phyloP scores from a whole-genome alignment of 2,797 vertebrate species.

The Ceryle rudis region DNA sequence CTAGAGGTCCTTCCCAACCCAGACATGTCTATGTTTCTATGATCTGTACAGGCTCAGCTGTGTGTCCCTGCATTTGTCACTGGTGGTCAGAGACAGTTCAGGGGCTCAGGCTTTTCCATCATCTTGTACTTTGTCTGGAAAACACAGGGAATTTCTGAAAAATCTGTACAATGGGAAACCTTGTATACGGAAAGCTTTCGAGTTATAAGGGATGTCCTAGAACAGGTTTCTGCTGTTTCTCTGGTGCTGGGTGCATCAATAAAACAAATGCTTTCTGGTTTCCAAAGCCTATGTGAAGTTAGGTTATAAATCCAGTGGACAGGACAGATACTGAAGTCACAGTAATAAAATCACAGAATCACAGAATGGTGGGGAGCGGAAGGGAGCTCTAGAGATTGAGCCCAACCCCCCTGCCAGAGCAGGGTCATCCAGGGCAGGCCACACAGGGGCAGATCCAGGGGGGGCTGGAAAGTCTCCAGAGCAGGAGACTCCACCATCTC shows the following conservation, averaged over 20 bases:
- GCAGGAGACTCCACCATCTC: too few relatives aligned
- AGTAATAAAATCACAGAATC: neutral
- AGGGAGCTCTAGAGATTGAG: too few relatives aligned
- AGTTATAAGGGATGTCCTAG: neutral
- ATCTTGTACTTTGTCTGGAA: neutral
- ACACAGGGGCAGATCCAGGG: too few relatives aligned
- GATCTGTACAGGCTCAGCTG: neutral
- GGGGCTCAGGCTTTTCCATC: neutral
- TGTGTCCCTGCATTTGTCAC: neutral
- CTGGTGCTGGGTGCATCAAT: neutral
- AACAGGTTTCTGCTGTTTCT: neutral
- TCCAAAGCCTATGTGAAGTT: neutral
- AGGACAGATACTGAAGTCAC: neutral
- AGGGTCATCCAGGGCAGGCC: too few relatives aligned
- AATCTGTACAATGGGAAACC: neutral
- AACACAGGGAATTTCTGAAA: neutral
- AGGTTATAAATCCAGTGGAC: neutral
- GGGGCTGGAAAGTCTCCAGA: too few relatives aligned
- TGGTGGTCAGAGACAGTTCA: neutral
- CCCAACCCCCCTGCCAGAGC: too few relatives aligned
- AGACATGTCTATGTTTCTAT: too few relatives aligned
- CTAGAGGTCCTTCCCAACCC: too few relatives aligned
- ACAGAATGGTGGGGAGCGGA: too few relatives aligned
- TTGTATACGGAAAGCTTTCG: neutral
- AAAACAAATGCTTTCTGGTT: neutral